Percentiles rank a stretch among this genome's conserved stretches.
These are phyloP conservation scores for Pao palembangensis DNA, from an alignment of 2,113 vertebrate species.

Conservation along the genomic window DNA sequence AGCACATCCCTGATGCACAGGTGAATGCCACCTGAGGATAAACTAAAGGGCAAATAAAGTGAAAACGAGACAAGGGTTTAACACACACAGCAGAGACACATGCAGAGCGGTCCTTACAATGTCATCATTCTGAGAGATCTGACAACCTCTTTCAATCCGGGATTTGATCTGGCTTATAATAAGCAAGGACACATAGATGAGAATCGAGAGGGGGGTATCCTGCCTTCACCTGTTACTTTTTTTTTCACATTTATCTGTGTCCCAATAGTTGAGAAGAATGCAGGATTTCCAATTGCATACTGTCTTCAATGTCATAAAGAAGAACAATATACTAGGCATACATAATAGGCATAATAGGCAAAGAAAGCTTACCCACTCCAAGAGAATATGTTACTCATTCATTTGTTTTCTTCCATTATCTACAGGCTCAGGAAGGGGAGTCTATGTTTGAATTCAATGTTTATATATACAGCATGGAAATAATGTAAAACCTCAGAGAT, in stretches of 20 bases:
- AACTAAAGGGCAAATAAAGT: slow-evolving; percentile 41
- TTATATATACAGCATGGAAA: background rate
- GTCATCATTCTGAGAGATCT: slow-evolving; percentile 13
- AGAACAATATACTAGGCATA: background rate
- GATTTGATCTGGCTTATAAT: slow-evolving; percentile 38
- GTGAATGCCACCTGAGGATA: slow-evolving; percentile 47
- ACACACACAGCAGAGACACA: slow-evolving; percentile 17
- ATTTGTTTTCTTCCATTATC: slow-evolving; percentile 9
- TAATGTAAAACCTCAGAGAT: background rate
- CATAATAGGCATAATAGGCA: background rate
- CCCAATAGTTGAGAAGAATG: slow-evolving; percentile 15
- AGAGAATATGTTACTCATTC: background rate
- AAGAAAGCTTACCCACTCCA: background rate
- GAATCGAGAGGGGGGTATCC: slow-evolving; percentile 19
- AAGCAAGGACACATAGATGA: slow-evolving; percentile 27
- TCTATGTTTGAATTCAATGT: too few relatives aligned
- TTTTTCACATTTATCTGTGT: background rate
- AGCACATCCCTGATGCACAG: slow-evolving; percentile 14
- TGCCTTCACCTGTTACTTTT: slow-evolving; percentile 28
- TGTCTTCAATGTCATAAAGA: background rate
- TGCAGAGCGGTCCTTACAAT: slow-evolving; percentile 9
- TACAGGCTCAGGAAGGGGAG: background rate
- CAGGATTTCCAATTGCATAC: slow-evolving; percentile 4
- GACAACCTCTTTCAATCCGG: slow-evolving; percentile 34
- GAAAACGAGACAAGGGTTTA: slow-evolving; percentile 19